A percentile compares a stretch with the other conserved stretches of the same genome.
Conservation (phyloP, 2,888 invertebrate species). For the Hirtodrosophila trivittata region DNA sequence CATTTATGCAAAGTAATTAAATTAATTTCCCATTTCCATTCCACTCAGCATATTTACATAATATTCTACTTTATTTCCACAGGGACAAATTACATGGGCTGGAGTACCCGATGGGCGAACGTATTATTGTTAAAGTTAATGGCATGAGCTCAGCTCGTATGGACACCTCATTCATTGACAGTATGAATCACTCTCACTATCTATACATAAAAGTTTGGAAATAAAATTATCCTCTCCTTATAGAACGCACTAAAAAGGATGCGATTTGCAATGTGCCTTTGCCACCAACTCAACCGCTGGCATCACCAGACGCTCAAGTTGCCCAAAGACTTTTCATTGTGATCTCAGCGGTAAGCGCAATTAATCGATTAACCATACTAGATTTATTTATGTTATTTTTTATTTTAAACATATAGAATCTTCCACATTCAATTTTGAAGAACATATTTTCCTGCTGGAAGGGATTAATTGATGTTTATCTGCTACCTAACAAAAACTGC, state of each 20-base stretch:
- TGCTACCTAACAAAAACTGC: constrained; percentile 94
- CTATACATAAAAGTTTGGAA: too few species aligned
- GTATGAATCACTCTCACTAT: constrained; percentile 63
- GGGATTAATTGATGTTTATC: constrained; percentile 94
- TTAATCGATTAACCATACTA: too few species aligned
- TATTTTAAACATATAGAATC: too few species aligned
- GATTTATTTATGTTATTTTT: too few species aligned
- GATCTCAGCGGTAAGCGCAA: constrained; percentile 79
- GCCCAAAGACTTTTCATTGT: constrained; percentile 89
- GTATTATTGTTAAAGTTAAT: constrained; percentile 86
- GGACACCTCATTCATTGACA: constrained; percentile 81
- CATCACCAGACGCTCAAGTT: constrained; percentile 87
- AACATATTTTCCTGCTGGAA: constrained; percentile 97
- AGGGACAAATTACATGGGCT: constrained; percentile 94
- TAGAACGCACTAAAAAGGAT: constrained; percentile 82
- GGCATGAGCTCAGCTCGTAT: constrained; percentile 81
- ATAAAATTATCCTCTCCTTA: too few species aligned
- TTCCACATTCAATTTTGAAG: constrained; percentile 91
- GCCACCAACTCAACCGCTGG: constrained; percentile 87
- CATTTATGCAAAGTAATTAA: constrained; percentile 84
- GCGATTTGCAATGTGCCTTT: constrained; percentile 88
- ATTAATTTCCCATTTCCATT: too few species aligned
- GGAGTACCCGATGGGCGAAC: constrained; percentile 95
- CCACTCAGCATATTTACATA: too few species aligned
- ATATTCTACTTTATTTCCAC: constrained; percentile 82